Percentiles rank a stretch among this genome's conserved stretches.
Conservation (phyloP, 2,113 vertebrate species). For the Sceloporus tristichus region DNA sequence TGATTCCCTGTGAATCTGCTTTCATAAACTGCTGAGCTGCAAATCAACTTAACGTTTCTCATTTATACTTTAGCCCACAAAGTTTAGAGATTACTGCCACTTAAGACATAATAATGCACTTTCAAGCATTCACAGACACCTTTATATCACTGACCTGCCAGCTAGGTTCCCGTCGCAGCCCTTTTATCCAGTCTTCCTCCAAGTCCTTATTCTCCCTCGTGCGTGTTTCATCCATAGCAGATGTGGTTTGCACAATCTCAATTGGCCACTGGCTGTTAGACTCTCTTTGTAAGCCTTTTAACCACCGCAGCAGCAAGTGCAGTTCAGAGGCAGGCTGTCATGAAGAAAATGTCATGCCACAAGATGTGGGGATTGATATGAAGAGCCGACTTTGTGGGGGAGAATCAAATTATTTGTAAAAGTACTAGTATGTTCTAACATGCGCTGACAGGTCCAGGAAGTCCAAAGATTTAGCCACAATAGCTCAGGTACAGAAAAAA, state of each 20-base stretch:
- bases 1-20: constrained; percentile 50
- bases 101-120: constrained; percentile 26
- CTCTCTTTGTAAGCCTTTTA: constrained; percentile 83
- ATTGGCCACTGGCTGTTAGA: constrained; percentile 79
- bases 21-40: constrained; percentile 45
- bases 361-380: constrained; percentile 75
- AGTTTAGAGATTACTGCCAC: constrained; percentile 61
- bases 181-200: constrained; percentile 81
- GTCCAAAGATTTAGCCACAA: constrained; percentile 60
- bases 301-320: constrained; percentile 82
- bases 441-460: constrained; percentile 72
- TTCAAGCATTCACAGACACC: constrained; percentile 43
- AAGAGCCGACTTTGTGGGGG: constrained; percentile 74
- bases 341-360: constrained; percentile 85
- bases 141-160: constrained; percentile 81
- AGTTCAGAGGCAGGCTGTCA: constrained; percentile 84
- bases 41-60: constrained; percentile 50
- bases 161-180: constrained; percentile 76
- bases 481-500: constrained; percentile 75
- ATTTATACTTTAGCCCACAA: constrained; percentile 45
- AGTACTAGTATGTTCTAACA: constrained; percentile 69
- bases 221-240: constrained; percentile 80
- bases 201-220: constrained; percentile 76
- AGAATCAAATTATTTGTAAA: constrained; percentile 3
- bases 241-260: constrained; percentile 70